phyloP scores from a whole-genome alignment of 2,113 vertebrate species.

The Propithecus coquereli region DNA sequence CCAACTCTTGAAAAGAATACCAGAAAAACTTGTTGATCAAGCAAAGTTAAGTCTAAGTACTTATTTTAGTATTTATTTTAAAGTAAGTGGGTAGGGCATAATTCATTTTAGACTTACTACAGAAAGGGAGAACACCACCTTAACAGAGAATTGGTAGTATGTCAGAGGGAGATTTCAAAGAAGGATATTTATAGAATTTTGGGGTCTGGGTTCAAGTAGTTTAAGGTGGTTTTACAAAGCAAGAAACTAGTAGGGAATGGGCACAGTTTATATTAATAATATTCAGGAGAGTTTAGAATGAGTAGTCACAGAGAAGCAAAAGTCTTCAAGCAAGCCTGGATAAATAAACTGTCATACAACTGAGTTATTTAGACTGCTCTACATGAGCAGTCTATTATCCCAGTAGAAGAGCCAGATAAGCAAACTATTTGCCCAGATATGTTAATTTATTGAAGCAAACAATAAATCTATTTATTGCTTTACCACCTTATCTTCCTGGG shows the following conservation, averaged over 20 bases:
- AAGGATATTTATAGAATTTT: background rate
- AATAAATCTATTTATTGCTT: background rate
- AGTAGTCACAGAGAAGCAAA: background rate
- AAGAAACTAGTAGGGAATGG: background rate
- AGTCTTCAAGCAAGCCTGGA: background rate
- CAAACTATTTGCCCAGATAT: background rate
- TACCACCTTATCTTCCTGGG: background rate
- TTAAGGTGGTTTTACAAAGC: background rate
- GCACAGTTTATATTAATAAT: background rate
- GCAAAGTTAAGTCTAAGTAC: background rate
- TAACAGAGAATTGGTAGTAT: background rate
- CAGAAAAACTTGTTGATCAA: constrained; percentile 37
- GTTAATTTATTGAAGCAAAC: background rate
- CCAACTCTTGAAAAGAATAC: background rate
- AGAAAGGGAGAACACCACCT: background rate
- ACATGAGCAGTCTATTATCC: background rate
- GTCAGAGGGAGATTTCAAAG: background rate
- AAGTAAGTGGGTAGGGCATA: background rate
- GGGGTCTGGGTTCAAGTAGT: background rate
- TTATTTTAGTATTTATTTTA: background rate
- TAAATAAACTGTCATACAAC: background rate
- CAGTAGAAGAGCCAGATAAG: background rate
- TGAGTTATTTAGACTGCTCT: background rate
- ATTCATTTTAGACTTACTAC: background rate
- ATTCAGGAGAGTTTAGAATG: background rate